Percentiles rank a stretch among this genome's conserved stretches.
These are phyloP conservation scores for Galerucella pusilla DNA, from an alignment of 2,888 invertebrate species.

Conservation along the genomic window DNA sequence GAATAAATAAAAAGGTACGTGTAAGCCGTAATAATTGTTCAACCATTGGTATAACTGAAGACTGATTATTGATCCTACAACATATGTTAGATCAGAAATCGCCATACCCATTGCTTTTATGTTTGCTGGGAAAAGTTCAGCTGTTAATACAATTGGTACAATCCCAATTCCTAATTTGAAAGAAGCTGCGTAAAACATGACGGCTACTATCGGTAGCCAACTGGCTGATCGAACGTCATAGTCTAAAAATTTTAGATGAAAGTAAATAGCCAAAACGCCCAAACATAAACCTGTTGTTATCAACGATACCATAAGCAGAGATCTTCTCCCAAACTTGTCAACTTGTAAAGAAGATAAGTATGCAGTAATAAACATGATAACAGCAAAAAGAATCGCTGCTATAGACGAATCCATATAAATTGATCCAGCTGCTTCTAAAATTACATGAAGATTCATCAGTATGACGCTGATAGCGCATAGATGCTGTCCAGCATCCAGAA, in stretches of 20 bases:
- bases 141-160: constrained; percentile 62
- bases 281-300: constrained; percentile 59
- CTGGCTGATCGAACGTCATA: constrained; percentile 55
- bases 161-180: constrained; percentile 62
- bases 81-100: constrained; percentile 60
- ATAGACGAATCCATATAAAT: constrained; percentile 56
- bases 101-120: constrained; percentile 64
- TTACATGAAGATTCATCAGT: constrained; percentile 63
- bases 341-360: constrained; percentile 56
- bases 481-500: constrained; percentile 62
- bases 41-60: constrained; percentile 58
- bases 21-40: constrained; percentile 55
- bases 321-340: constrained; percentile 61
- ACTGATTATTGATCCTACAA: constrained; percentile 57
- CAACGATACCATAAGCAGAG: constrained; percentile 57
- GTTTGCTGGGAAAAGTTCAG: constrained; percentile 62
- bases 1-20: constrained; percentile 61
- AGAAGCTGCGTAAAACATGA: constrained; percentile 61
- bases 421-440: constrained; percentile 59
- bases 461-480: constrained; percentile 63
- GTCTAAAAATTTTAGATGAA: constrained; percentile 56
- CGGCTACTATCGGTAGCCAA: constrained; percentile 61
- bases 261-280: constrained; percentile 59
- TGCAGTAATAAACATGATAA: constrained; percentile 59
- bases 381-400: constrained; percentile 61